A percentile compares a stretch with the other conserved stretches of the same genome.
These are phyloP conservation scores for Paguma larvata DNA, from an alignment of 2,797 vertebrate species.

Conservation along the genomic window DNA sequence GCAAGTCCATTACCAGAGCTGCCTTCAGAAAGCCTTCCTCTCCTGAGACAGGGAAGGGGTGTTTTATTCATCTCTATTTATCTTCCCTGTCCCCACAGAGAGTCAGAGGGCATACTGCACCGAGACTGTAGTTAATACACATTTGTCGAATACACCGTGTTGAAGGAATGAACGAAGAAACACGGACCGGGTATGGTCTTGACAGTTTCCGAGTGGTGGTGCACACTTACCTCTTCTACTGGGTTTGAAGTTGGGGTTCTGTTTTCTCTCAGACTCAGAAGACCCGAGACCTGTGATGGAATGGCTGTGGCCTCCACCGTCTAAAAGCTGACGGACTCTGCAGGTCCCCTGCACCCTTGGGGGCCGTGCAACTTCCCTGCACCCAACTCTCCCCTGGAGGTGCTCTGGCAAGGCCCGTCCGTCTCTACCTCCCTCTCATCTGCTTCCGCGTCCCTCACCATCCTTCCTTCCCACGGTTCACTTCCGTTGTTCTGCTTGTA, in stretches of 20 bases:
- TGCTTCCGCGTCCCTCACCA: background rate
- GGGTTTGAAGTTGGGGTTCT: background rate
- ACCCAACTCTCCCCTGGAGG: background rate
- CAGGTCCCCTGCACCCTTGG: background rate
- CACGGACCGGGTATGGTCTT: background rate
- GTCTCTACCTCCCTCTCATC: background rate
- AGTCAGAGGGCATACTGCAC: background rate
- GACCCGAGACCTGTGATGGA: background rate
- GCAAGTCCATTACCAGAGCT: background rate
- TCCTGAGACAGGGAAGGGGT: background rate
- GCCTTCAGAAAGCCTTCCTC: background rate
- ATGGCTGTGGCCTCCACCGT: background rate
- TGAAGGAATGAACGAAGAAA: background rate
- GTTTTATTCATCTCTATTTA: background rate
- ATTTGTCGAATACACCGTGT: background rate
- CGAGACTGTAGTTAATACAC: background rate
- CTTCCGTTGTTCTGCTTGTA: background rate
- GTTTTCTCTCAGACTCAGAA: background rate
- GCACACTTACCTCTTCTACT: background rate
- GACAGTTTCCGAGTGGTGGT: background rate
- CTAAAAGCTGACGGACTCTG: background rate
- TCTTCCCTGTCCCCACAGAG: background rate
- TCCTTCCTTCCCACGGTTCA: too few relatives aligned
- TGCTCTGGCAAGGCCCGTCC: fast-evolving
- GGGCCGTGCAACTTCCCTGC: background rate